A percentile compares a stretch with the other conserved stretches of the same genome.
Evolutionary conservation across 2,797 vertebrate genomes (phyloP).

Genomic region (Chloroceryle inda): DNA sequence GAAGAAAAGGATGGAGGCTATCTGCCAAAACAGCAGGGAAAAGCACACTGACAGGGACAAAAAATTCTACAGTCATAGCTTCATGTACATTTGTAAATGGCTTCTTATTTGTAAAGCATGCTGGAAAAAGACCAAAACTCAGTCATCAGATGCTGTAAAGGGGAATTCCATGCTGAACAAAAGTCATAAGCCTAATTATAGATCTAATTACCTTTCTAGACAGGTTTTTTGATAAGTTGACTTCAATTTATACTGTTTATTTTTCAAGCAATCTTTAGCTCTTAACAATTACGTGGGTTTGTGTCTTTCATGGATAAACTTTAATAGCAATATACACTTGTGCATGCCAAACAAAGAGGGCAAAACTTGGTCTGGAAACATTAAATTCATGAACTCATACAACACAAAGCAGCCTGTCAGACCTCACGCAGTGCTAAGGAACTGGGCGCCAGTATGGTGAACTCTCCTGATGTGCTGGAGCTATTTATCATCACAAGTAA

Average conservation of each 20-base stretch:
- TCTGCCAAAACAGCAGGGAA: not conserved
- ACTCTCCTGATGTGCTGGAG: not conserved
- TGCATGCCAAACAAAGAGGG: not conserved
- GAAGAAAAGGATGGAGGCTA: not conserved
- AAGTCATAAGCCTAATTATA: constrained; percentile 29
- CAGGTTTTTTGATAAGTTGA: constrained; percentile 57
- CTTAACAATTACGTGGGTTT: not conserved
- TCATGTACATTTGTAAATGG: constrained; percentile 14
- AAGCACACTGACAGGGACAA: not conserved
- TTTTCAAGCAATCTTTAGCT: constrained; percentile 44
- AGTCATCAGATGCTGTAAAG: constrained; percentile 41
- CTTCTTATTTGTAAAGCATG: constrained; percentile 56
- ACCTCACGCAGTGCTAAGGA: fast-evolving
- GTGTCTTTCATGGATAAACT: constrained; percentile 7
- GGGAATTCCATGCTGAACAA: constrained; percentile 73
- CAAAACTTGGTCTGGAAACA: not conserved
- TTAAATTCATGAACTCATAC: not conserved
- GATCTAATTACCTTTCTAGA: constrained; percentile 60
- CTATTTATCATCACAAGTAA: not conserved
- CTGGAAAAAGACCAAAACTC: constrained; percentile 66
- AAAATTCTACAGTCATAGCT: constrained; percentile 53
- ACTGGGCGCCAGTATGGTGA: not conserved
- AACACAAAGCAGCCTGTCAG: not conserved
- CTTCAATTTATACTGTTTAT: constrained; percentile 51
- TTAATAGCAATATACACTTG: not conserved